phyloP scores from a whole-genome alignment of 2,888 invertebrate genomes.

The Chrysolina oricalcia region DNA sequence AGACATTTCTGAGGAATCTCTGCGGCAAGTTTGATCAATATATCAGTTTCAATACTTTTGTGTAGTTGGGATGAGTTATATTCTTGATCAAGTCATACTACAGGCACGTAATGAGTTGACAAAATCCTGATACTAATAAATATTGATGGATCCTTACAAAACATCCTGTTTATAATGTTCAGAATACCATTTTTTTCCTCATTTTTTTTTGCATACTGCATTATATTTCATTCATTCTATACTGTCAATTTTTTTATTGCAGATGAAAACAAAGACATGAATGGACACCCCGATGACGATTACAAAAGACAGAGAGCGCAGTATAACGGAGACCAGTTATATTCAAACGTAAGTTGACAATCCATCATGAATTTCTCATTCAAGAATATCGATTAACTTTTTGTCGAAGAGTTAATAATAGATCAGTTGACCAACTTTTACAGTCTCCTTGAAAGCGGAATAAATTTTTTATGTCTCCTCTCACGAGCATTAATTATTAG shows the following conservation, averaged over 20 bases:
- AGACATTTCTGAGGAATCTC: no score
- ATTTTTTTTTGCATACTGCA: background rate
- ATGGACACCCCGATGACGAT: slow-evolving; percentile 91
- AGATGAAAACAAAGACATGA: slow-evolving; percentile 92
- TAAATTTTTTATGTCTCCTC: background rate
- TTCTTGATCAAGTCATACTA: no score
- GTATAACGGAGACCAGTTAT: slow-evolving; percentile 92
- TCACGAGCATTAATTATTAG: background rate
- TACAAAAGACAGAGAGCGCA: slow-evolving; percentile 90
- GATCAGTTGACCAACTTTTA: slow-evolving; percentile 13
- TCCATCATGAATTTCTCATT: slow-evolving; percentile 16
- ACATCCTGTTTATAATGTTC: no score
- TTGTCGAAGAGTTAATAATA: background rate
- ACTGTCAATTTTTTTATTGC: slow-evolving; percentile 59
- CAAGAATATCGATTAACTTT: slow-evolving; percentile 21
- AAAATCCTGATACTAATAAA: no score
- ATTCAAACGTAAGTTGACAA: slow-evolving; percentile 84
- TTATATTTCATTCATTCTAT: background rate
- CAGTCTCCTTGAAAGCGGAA: slow-evolving; percentile 21
- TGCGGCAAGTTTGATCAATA: no score
- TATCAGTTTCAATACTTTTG: no score
- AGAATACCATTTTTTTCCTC: no score
- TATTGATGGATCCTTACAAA: no score
- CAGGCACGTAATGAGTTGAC: no score
- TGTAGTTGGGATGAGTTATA: no score